Evolutionary conservation across 2,113 vertebrate genomes (phyloP).

Genomic region (Mesocricetus auratus): DNA sequence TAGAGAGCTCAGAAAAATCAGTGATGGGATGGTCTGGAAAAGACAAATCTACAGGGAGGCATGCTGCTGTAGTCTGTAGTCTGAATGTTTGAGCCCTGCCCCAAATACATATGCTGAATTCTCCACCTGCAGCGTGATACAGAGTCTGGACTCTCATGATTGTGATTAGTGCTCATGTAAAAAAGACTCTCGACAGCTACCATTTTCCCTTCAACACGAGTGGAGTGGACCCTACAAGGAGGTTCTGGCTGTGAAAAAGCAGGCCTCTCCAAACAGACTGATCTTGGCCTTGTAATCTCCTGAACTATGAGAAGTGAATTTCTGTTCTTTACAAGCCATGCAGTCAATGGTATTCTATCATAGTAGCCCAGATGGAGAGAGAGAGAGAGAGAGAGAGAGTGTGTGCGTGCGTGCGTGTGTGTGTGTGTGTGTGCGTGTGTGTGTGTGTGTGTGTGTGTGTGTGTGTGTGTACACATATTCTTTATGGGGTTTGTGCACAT

Average conservation of each 20-base stretch:
- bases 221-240: neutral
- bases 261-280: neutral
- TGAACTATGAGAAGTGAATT: neutral
- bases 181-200: neutral
- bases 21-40: neutral
- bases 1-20: slow-evolving; percentile 24
- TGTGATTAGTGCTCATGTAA: neutral
- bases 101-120: neutral
- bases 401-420: neutral
- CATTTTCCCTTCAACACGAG: neutral
- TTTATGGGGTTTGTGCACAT: neutral
- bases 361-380: neutral
- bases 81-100: neutral
- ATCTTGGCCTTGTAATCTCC: neutral
- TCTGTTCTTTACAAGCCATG: neutral
- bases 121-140: neutral
- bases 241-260: neutral
- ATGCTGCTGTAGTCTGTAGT: neutral
- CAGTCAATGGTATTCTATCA: neutral
- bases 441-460: neutral
- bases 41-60: neutral
- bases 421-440: neutral
- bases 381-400: too few species aligned
- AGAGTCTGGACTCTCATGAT: neutral
- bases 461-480: neutral